A percentile compares a stretch with the other conserved stretches of the same genome.
phyloP scores from a whole-genome alignment of 2,113 vertebrate genomes.

The Zapus hudsonius region DNA sequence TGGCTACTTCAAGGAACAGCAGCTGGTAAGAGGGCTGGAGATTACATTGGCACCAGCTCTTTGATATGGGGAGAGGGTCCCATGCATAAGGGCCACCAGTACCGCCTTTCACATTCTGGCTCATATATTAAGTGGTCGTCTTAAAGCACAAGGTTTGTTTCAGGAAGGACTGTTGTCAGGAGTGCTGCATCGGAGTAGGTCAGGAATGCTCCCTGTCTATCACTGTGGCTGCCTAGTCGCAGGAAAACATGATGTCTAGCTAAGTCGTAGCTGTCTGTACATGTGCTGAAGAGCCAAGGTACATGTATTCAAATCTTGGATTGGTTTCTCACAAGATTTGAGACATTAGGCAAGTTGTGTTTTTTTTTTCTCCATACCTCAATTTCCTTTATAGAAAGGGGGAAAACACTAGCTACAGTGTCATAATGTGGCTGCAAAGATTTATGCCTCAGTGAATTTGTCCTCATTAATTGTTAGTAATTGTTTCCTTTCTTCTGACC shows the following conservation, averaged over 20 bases:
- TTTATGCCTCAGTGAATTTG: neutral
- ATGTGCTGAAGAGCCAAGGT: neutral
- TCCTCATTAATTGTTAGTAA: neutral
- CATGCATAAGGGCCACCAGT: neutral
- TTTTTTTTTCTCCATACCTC: neutral
- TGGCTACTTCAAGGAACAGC: neutral
- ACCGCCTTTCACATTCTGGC: neutral
- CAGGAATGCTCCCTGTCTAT: no score
- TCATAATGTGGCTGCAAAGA: neutral
- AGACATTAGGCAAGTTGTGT: neutral
- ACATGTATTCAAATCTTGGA: fast-evolving
- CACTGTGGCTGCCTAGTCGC: no score
- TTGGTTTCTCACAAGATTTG: neutral
- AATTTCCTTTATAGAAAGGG: neutral
- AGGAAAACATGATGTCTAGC: neutral
- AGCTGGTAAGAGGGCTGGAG: neutral
- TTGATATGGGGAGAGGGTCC: neutral
- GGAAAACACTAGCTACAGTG: neutral
- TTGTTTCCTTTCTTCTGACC: constrained; percentile 33
- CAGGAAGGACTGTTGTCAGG: neutral
- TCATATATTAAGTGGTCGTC: neutral
- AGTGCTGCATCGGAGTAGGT: no score
- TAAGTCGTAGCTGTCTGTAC: neutral
- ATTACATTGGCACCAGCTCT: neutral
- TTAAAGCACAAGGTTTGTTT: neutral